A percentile compares a stretch with the other conserved stretches of the same genome.
phyloP scores from a whole-genome alignment of 1,140 invertebrate species.

The Nebria ingens region DNA sequence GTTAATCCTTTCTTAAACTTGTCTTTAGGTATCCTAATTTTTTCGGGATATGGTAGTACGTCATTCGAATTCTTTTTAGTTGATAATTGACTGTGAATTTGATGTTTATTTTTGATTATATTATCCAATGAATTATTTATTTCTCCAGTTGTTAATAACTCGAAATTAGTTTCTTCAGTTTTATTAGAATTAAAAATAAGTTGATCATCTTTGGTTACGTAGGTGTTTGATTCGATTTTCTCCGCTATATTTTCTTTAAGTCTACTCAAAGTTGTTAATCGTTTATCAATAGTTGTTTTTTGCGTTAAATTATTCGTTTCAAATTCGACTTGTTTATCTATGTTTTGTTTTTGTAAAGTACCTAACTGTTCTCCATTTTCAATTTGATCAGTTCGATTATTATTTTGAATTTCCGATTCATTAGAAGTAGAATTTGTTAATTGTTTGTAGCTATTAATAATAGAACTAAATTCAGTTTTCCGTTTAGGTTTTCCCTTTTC shows the following conservation, averaged over 20 bases:
- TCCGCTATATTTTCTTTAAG: constrained; percentile 24
- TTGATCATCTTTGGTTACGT: constrained; percentile 2
- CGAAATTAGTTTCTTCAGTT: neutral
- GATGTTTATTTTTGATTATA: neutral
- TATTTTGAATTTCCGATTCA: constrained; percentile 13
- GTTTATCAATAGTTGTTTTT: constrained; percentile 20
- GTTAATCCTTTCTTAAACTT: constrained; percentile 46
- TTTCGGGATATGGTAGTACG: constrained; percentile 38
- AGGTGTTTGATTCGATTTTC: constrained; percentile 20
- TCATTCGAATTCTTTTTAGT: neutral
- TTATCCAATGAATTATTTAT: too few relatives aligned
- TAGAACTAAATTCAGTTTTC: constrained; percentile 32
- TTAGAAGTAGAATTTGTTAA: constrained; percentile 24
- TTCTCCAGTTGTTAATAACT: neutral
- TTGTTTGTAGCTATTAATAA: constrained; percentile 33
- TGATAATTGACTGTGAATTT: neutral
- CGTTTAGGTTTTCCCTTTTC: neutral
- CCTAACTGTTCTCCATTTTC: too few relatives aligned
- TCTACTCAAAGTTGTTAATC: constrained; percentile 30
- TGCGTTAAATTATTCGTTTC: constrained; percentile 31
- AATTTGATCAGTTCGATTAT: too few relatives aligned
- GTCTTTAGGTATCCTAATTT: constrained; percentile 53
- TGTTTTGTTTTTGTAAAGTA: constrained; percentile 16
- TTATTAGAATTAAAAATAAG: neutral
- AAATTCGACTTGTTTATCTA: constrained; percentile 24